A percentile compares a stretch with the other conserved stretches of the same genome.
These are phyloP conservation scores for Cantharis rufa DNA, from an alignment of 2,888 invertebrate genomes.

Conservation along the genomic window DNA sequence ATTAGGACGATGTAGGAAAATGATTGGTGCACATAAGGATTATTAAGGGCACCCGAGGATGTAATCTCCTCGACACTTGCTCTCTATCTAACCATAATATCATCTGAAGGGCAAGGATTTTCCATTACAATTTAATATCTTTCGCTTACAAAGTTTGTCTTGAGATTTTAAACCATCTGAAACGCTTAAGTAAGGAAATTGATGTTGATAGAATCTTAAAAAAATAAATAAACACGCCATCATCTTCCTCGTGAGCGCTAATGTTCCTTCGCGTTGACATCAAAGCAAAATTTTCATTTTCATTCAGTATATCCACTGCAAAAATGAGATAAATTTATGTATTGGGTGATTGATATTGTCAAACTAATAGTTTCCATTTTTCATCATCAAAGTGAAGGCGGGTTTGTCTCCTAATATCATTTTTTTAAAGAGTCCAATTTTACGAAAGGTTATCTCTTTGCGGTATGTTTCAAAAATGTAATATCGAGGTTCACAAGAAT, in stretches of 20 bases:
- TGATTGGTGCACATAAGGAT: slow-evolving; percentile 26
- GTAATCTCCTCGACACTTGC: slow-evolving; percentile 27
- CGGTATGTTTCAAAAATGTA: not conserved
- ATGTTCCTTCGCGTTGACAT: not conserved
- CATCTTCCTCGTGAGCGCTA: not conserved
- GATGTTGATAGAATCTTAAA: not conserved
- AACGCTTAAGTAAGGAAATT: not conserved
- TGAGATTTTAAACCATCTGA: not conserved
- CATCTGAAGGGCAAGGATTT: slow-evolving; percentile 7
- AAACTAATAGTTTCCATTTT: not conserved
- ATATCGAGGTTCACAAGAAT: not conserved
- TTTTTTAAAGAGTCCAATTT: not conserved
- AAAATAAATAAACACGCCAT: not conserved
- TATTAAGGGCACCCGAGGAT: slow-evolving; percentile 20
- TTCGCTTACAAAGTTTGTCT: slow-evolving; percentile 8
- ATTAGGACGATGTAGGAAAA: slow-evolving; percentile 24
- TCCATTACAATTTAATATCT: slow-evolving; percentile 22
- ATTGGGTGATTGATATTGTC: not conserved
- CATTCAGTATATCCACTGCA: not conserved
- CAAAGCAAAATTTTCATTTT: not conserved
- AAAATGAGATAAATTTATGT: not conserved
- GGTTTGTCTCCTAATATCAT: not conserved
- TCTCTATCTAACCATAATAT: slow-evolving; percentile 20
- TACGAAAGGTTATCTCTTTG: not conserved
- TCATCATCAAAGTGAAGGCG: not conserved